Evolutionary conservation across 2,797 vertebrate species (phyloP).

Genomic region (Danio jaintianensis): DNA sequence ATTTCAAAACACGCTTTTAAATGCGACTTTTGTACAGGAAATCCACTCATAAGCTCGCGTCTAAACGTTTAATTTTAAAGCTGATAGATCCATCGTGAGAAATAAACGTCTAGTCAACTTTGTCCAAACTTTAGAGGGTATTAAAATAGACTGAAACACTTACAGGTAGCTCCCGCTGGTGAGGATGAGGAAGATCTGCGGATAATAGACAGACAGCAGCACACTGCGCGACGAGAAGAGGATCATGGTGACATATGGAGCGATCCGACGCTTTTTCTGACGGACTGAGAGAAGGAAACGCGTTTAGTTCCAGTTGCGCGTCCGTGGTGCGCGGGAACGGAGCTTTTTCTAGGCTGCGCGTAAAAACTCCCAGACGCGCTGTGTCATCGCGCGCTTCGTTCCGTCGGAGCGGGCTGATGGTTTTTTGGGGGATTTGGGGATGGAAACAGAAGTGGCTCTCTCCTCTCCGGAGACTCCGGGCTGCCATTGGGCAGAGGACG

Average conservation of each 20-base stretch:
- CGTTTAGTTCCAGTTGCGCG: constrained; percentile 70
- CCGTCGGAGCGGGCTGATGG: constrained; percentile 83
- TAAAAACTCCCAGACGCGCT: constrained; percentile 75
- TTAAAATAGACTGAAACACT: constrained; percentile 69
- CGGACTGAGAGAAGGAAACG: constrained; percentile 46
- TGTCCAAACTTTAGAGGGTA: background rate
- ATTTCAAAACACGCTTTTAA: background rate
- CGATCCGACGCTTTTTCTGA: constrained; percentile 72
- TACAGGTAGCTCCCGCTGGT: constrained; percentile 99
- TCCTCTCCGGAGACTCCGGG: constrained; percentile 85
- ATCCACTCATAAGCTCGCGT: background rate
- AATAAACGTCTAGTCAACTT: background rate
- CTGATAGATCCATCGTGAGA: background rate
- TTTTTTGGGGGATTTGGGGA: constrained; percentile 86
- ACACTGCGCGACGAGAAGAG: constrained; percentile 88
- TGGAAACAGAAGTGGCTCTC: constrained; percentile 78
- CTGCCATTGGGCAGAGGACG: constrained; percentile 89
- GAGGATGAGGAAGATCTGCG: constrained; percentile 97
- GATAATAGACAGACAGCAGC: constrained; percentile 94
- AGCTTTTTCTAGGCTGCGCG: constrained; percentile 71
- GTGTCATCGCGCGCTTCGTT: constrained; percentile 83
- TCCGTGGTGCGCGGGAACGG: constrained; percentile 31
- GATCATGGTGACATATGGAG: constrained; percentile 86
- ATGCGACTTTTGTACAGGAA: background rate
- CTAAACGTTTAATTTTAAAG: background rate